Percentiles rank a stretch among this genome's conserved stretches.
Evolutionary conservation across 2,888 invertebrate species (phyloP).

Genomic region (Hirtodrosophila histrioides): DNA sequence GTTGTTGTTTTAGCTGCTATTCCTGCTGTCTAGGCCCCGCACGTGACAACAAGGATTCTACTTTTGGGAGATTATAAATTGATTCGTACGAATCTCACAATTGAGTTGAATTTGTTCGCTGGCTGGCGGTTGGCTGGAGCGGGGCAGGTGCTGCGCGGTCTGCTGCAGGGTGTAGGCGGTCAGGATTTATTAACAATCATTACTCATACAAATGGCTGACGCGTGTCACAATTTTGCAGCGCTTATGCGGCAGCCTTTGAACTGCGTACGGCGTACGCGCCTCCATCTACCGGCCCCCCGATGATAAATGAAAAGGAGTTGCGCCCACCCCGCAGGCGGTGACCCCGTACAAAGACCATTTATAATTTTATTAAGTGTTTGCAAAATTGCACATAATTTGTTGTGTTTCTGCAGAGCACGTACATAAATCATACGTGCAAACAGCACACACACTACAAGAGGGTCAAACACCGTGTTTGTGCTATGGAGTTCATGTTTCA

Average conservation of each 20-base stretch:
- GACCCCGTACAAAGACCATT: slow-evolving; percentile 74
- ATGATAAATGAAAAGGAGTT: slow-evolving; percentile 78
- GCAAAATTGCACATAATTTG: slow-evolving; percentile 81
- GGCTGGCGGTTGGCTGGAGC: slow-evolving; percentile 25
- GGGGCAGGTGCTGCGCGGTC: slow-evolving; percentile 5
- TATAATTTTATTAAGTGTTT: slow-evolving; percentile 82
- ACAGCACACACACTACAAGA: slow-evolving; percentile 17
- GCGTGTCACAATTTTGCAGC: slow-evolving; percentile 81
- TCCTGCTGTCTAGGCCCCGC: slow-evolving; percentile 55
- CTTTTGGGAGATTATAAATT: slow-evolving; percentile 75
- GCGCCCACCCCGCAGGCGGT: slow-evolving; percentile 23
- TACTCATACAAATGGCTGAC: slow-evolving; percentile 82
- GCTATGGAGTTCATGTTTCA: too few relatives aligned
- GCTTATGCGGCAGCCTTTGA: slow-evolving; percentile 73
- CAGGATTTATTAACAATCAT: slow-evolving; percentile 80
- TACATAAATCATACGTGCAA: slow-evolving; percentile 58
- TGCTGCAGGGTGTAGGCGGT: slow-evolving; percentile 15
- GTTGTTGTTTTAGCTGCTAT: slow-evolving; percentile 16
- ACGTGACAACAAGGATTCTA: slow-evolving; percentile 67
- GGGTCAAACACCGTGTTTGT: not conserved
- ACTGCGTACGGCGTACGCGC: slow-evolving; percentile 60
- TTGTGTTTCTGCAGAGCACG: slow-evolving; percentile 60
- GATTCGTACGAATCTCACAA: slow-evolving; percentile 78
- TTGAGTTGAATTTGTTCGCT: slow-evolving; percentile 75
- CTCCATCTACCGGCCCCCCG: slow-evolving; percentile 41